phyloP scores from a whole-genome alignment of 1,140 invertebrate genomes.

The Holotrichia oblita region DNA sequence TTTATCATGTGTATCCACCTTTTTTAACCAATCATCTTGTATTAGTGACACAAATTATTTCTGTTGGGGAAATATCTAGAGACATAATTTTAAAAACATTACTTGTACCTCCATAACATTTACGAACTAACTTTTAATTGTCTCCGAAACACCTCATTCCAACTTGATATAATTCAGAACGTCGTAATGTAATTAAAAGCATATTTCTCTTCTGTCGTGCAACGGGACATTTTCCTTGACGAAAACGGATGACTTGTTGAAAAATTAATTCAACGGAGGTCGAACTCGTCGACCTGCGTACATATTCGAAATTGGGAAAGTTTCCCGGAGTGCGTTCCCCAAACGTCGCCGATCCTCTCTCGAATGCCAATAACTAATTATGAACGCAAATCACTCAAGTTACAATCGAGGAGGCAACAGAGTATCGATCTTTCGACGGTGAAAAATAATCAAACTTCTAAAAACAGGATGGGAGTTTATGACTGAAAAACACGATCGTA shows the following conservation, averaged over 20 bases:
- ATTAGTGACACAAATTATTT: no score
- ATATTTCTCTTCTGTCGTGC: neutral
- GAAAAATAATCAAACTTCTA: conserved; percentile 6
- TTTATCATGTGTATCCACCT: no score
- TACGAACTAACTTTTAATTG: no score
- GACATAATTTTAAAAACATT: no score
- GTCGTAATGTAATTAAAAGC: neutral
- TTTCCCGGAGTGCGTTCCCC: neutral
- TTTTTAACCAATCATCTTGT: no score
- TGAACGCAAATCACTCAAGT: neutral
- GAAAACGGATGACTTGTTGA: neutral
- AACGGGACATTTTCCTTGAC: neutral
- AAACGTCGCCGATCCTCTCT: neutral
- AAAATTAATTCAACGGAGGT: neutral
- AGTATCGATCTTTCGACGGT: neutral
- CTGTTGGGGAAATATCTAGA: no score
- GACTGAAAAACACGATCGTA: neutral
- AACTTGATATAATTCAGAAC: neutral
- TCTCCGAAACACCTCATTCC: neutral
- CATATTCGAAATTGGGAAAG: conserved; percentile 6
- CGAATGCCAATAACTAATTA: conserved; percentile 3
- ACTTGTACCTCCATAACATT: no score
- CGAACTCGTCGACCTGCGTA: neutral
- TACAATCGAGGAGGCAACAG: neutral
- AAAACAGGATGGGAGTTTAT: neutral